phyloP scores from a whole-genome alignment of 1,140 invertebrate genomes.

The Zaprionus lachaisei region DNA sequence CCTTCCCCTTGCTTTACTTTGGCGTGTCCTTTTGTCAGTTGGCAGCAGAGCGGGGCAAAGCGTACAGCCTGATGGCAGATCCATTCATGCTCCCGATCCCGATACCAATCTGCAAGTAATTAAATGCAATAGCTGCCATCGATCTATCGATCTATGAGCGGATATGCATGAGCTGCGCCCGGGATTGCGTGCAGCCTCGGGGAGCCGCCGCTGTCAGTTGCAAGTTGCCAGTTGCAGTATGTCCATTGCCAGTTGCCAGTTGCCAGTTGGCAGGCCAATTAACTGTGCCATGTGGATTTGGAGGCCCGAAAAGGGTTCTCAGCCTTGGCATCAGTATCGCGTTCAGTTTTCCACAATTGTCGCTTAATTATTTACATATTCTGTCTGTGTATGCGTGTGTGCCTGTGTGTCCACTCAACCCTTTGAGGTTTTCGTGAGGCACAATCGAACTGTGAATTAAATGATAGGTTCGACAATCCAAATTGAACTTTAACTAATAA shows the following conservation, averaged over 20 bases:
- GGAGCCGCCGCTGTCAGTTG: neutral
- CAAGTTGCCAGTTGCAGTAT: neutral
- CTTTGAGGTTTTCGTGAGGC: conserved; percentile 58
- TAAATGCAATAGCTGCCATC: conserved; percentile 58
- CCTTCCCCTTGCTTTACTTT: neutral
- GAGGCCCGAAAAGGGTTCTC: conserved; percentile 27
- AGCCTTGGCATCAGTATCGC: too few species aligned
- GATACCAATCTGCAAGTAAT: conserved; percentile 59
- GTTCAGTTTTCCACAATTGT: conserved; percentile 15
- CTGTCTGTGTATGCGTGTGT: neutral
- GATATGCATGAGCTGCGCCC: conserved; percentile 1
- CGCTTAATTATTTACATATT: conserved; percentile 57
- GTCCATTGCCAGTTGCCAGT: conserved; percentile 13
- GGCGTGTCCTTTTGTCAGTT: conserved; percentile 44
- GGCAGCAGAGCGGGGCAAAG: conserved; percentile 41
- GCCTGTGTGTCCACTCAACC: conserved; percentile 48
- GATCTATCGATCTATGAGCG: conserved; percentile 47
- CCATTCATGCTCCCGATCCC: conserved; percentile 31
- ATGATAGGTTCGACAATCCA: conserved; percentile 62
- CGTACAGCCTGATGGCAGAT: conserved; percentile 24
- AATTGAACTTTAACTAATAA: conserved; percentile 62
- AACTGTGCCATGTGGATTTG: conserved; percentile 51
- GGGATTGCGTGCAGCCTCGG: conserved; percentile 43
- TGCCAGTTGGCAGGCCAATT: conserved; percentile 54
- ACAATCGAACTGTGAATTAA: conserved; percentile 29